A percentile compares a stretch with the other conserved stretches of the same genome.
Conservation (phyloP, 1,140 invertebrate genomes). For the Drosophila funebris region DNA sequence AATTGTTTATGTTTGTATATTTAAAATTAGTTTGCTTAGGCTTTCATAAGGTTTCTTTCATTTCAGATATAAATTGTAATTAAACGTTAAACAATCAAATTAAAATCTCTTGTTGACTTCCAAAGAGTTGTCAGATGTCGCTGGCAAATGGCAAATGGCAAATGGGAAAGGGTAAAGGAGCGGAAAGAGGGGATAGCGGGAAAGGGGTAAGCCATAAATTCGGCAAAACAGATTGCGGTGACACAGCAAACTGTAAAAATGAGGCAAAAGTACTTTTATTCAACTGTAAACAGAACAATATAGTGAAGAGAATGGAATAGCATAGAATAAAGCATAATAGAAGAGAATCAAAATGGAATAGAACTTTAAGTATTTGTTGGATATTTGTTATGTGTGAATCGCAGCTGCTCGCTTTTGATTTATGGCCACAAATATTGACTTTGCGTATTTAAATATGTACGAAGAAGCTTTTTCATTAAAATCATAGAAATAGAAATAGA, state of each 20-base stretch:
- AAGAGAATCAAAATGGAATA: slow-evolving; percentile 3
- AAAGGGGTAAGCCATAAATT: not conserved
- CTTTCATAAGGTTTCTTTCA: not conserved
- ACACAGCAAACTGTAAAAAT: slow-evolving; percentile 16
- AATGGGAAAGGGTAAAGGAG: not conserved
- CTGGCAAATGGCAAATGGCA: too few relatives aligned
- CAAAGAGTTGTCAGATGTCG: not conserved
- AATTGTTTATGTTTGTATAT: too few relatives aligned
- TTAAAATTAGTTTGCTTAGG: not conserved
- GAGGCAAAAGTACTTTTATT: slow-evolving; percentile 10
- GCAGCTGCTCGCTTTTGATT: slow-evolving; percentile 47
- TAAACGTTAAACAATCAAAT: not conserved
- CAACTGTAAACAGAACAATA: not conserved
- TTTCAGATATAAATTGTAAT: not conserved
- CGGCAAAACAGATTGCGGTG: slow-evolving; percentile 8
- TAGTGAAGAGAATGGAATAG: not conserved
- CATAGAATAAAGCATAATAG: slow-evolving; percentile 6
- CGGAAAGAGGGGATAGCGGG: too few relatives aligned
- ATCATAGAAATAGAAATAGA: slow-evolving; percentile 54
- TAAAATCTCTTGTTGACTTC: not conserved
- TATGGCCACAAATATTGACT: slow-evolving; percentile 46
- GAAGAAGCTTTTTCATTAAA: slow-evolving; percentile 52
- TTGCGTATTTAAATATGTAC: slow-evolving; percentile 45
- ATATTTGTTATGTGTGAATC: slow-evolving; percentile 34
- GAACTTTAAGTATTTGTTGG: slow-evolving; percentile 10